A percentile compares a stretch with the other conserved stretches of the same genome.
Evolutionary conservation across 2,113 vertebrate species (phyloP).

Genomic region (Salvelinus fontinalis): DNA sequence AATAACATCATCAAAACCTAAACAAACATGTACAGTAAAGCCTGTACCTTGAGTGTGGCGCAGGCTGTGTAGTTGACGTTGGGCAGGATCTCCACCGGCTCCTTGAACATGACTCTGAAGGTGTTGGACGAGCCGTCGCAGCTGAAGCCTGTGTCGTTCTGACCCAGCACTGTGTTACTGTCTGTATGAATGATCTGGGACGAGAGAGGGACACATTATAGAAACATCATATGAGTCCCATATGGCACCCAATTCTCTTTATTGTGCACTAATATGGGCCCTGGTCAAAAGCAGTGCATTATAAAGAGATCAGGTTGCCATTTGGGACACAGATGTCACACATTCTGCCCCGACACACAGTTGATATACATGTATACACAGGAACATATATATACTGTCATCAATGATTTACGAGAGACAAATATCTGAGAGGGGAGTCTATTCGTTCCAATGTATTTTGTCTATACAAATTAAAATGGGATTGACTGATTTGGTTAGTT

Average conservation of each 20-base stretch:
- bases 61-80: constrained; percentile 97
- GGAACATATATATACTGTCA: no score
- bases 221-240: not conserved
- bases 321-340: not conserved
- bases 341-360: not conserved
- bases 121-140: constrained; percentile 93
- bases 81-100: constrained; percentile 93
- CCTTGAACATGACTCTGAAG: constrained; percentile 98
- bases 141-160: constrained; percentile 98
- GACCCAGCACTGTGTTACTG: constrained; percentile 94
- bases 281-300: no score
- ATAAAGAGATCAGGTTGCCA: no score
- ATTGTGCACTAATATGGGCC: no score
- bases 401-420: no score
- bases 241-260: no score
- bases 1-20: not conserved
- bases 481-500: no score
- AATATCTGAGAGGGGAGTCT: no score
- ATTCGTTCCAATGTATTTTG: no score
- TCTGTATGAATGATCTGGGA: constrained; percentile 94
- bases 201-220: not conserved
- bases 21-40: not conserved
- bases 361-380: no score
- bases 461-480: no score
- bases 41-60: constrained; percentile 89